Base-by-base conservation (phyloP, 2,888 invertebrate species). In the Liodrosophila aerea region DNA sequence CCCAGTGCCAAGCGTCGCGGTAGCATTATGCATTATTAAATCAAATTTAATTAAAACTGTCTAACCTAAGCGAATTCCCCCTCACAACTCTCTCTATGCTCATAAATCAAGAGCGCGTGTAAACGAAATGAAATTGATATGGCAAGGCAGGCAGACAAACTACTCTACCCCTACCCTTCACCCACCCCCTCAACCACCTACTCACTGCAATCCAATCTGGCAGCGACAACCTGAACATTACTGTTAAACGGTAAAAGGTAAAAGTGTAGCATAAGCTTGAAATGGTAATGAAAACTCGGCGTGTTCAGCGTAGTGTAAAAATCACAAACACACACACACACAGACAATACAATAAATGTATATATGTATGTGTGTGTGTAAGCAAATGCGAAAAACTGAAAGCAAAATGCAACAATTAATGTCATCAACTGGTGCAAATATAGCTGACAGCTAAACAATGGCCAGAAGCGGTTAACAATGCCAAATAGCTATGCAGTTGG, bases 1-100 rank as follows among this genome's bases (percentile, higher is more conserved):
- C 34, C 5, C 33, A 1, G 11, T 1, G 12, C 15, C 15, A 13
- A 7, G 13, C 36, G 8, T 15, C 13, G 4, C 36, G 7, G 4
- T 7, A 16, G 46, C 34, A 56, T 49, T 54, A 73, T 85, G 59
- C 83, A 78, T 83, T 54, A 83, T 76, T 85, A 84, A 85, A 73
- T 66, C 37, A 54, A 85, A 83, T 83, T 78, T 80, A 78, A 78
- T 78, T 85, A 85, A 85, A 83, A 78, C 43, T 65, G 73, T 66
- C 76, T 61, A 66, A 60, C 60, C 22, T 80, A 64, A 68, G 65
- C 56, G 51, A 57, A 58, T 46, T 33, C 70, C 53, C 40, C 40
- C 70, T 37, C 41, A 39, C 52, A 50, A 51, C 50, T 45, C 52
- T 47, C 40, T 49, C 74, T 60, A 70, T n/a, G n/a, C n/a, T n/a